Evolutionary conservation across 2,113 vertebrate species (phyloP).

Genomic region (Bungarus multicinctus): DNA sequence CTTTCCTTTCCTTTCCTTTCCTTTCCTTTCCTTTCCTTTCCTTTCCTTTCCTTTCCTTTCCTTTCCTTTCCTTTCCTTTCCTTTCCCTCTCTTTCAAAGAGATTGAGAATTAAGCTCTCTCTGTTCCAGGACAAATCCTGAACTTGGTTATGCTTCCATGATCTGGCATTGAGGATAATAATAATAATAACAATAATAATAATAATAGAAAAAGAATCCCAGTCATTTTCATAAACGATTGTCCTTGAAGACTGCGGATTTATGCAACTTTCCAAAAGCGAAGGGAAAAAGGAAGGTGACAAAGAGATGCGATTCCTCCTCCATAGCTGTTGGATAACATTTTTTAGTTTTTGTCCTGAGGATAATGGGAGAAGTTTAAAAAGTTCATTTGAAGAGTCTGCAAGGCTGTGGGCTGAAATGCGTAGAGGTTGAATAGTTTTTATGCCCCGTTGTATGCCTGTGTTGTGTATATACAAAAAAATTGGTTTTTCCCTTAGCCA

Average conservation of each 20-base stretch:
- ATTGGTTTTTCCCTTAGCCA: not conserved
- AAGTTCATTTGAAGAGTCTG: not conserved
- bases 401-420: accelerated
- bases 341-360: not conserved
- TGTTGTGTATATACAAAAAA: not conserved
- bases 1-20: too few relatives aligned
- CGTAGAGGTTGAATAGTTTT: accelerated
- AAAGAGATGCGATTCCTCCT: not conserved
- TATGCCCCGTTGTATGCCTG: not conserved
- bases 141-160: not conserved
- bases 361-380: not conserved
- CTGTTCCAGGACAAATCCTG: not conserved
- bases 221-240: not conserved
- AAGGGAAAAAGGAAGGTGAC: not conserved
- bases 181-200: not conserved
- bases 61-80: too few relatives aligned
- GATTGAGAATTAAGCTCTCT: not conserved
- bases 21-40: accelerated
- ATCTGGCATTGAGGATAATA: not conserved
- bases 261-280: not conserved
- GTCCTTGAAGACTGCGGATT: not conserved
- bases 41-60: too few relatives aligned
- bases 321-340: not conserved
- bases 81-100: not conserved
- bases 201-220: not conserved